Base-by-base conservation (phyloP, 2,113 vertebrate species). In the Sinocyclocheilus maitianheensis region DNA sequence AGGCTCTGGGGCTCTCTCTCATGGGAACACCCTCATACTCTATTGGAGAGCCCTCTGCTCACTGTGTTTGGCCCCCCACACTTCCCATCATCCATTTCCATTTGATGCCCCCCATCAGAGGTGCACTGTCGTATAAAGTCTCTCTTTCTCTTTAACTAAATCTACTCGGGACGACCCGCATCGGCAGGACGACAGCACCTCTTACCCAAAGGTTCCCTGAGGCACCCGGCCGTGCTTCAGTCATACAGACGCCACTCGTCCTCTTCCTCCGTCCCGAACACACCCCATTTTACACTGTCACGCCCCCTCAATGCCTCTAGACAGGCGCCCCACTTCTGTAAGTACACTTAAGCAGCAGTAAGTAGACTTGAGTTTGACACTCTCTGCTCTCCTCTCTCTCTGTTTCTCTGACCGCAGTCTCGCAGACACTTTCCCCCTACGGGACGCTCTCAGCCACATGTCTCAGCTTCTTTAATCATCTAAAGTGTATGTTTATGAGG, bases 171-270 rank as follows among this genome's bases (percentile, higher is more conserved):
- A 94, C 89, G 93, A 90, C 94, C 93, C 93, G 46, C 87, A 62
- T 86, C 89, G 48, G 82, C 87, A 90, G 91, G 90, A 92, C 89
- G 90, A 89, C 91, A 88, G 77, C 93, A 94, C 92, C 94, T 93
- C 92, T 94, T 93, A 85, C 94, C 93, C 93, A 94, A 94, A 94
- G 94, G 94, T 92, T 92, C 95, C 92, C 89, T 94, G 94, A 94
- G 94, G 93, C 94, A 94, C 93, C 95, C 94, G 94, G 94, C 94
- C 90, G 92, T 95, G 94, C 93, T 94, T 91, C 94, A 94, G 87
- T 95, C 92, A 93, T 89, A 94, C 92, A 94, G 94, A 93, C 90
- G 94, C 91, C 93, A 94, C 78, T 89, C 85, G 85, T 88, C 91
- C 84, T 91, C 90, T 88, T 94, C 92, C 90, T 94, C 91, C 90